phyloP scores from a whole-genome alignment of 2,888 invertebrate genomes.

The Geophilus truncorum region DNA sequence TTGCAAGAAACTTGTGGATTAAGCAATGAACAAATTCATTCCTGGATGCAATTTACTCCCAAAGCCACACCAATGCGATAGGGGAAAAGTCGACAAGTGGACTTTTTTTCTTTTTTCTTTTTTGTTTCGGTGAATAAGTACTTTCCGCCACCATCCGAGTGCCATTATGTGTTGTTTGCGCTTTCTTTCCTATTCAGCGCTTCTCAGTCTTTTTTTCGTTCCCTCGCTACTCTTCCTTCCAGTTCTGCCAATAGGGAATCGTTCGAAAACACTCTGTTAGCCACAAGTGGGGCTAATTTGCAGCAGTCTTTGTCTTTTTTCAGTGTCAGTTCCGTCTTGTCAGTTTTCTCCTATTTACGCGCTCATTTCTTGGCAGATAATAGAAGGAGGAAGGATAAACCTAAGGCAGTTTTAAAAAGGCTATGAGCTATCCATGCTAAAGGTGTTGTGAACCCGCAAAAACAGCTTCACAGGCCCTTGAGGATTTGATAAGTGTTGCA shows the following conservation, averaged over 20 bases:
- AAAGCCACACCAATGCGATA: not conserved
- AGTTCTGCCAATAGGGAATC: not conserved
- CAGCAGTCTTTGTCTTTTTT: not conserved
- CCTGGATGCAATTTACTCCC: conserved; percentile 7
- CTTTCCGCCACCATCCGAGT: conserved; percentile 22
- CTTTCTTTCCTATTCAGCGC: conserved; percentile 3
- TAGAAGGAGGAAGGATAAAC: not conserved
- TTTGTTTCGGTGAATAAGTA: conserved; percentile 23
- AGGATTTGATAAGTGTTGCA: not conserved
- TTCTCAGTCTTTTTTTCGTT: not conserved
- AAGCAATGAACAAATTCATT: conserved; percentile 17
- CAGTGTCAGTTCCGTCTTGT: not conserved
- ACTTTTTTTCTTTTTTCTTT: not conserved
- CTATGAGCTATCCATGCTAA: not conserved
- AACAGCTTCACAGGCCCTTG: not conserved
- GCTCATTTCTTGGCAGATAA: not conserved
- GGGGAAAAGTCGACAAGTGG: not conserved
- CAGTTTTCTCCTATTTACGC: not conserved
- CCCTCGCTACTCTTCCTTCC: not conserved
- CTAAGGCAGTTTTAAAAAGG: not conserved
- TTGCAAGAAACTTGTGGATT: not conserved
- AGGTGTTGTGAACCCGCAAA: not conserved
- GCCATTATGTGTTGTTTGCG: conserved; percentile 16
- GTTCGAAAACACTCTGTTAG: not conserved
- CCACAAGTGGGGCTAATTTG: conserved; percentile 8